Conservation (phyloP, 2,797 vertebrate species). For the Sebastes umbrosus region DNA sequence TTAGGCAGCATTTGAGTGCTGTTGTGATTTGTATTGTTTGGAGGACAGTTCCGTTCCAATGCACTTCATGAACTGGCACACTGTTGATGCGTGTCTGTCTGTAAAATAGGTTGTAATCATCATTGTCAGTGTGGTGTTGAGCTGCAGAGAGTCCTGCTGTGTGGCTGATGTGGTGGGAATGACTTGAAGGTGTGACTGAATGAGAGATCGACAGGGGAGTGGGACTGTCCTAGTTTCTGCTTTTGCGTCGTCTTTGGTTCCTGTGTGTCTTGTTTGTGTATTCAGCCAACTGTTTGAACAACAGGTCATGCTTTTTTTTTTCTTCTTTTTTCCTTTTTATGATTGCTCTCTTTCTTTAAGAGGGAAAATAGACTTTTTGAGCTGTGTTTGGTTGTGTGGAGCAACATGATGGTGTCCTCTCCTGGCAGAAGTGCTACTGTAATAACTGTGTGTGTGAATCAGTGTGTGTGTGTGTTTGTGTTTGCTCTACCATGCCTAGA, state of each 20-base stretch:
- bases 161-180: slow-evolving; percentile 42
- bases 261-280: background rate
- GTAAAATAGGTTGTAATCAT: slow-evolving; percentile 36
- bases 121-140: background rate
- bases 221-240: slow-evolving; percentile 39
- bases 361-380: background rate
- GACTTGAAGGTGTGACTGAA: slow-evolving; percentile 47
- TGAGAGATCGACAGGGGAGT: slow-evolving; percentile 15
- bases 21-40: slow-evolving; percentile 9
- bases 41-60: slow-evolving; percentile 4
- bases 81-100: slow-evolving; percentile 14
- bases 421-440: background rate
- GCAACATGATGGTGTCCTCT: background rate
- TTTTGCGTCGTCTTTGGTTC: background rate
- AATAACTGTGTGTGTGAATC: background rate
- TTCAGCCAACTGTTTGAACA: slow-evolving; percentile 12
- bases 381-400: background rate
- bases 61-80: background rate
- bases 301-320: background rate
- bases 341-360: background rate
- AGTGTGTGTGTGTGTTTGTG: slow-evolving; percentile 11
- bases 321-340: background rate
- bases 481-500: slow-evolving; percentile 29
- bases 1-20: background rate
- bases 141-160: slow-evolving; percentile 26